A percentile compares a stretch with the other conserved stretches of the same genome.
Conservation (phyloP, 1,140 invertebrate genomes). For the Dryas iulia region DNA sequence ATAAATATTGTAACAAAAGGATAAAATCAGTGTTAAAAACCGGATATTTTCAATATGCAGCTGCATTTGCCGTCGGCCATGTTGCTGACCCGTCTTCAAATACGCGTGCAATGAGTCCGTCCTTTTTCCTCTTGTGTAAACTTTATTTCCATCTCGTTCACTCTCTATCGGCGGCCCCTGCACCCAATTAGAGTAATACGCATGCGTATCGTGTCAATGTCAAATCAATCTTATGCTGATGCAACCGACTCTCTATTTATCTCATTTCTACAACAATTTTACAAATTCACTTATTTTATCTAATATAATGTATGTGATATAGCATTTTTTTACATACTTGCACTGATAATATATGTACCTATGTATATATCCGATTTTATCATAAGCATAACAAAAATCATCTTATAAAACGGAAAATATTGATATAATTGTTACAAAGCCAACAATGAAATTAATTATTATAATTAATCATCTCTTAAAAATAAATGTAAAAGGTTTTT, state of each 20-base stretch:
- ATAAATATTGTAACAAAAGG: neutral
- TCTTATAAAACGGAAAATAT: no score
- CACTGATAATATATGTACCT: no score
- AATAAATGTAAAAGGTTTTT: no score
- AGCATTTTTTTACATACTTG: no score
- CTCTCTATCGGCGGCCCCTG: conserved; percentile 37
- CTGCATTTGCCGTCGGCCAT: conserved; percentile 69
- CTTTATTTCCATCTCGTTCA: conserved; percentile 41
- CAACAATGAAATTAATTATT: no score
- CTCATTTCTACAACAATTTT: neutral
- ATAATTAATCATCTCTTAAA: no score
- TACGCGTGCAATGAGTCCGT: conserved; percentile 40
- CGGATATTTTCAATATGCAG: conserved; percentile 43
- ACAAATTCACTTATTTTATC: no score
- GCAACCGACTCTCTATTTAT: conserved; percentile 46
- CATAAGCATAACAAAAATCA: no score
- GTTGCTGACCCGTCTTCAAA: conserved; percentile 52
- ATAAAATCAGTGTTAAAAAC: neutral
- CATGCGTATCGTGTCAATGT: conserved; percentile 76
- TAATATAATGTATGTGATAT: no score
- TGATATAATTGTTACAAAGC: no score
- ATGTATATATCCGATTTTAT: no score
- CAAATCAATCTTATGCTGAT: conserved; percentile 78
- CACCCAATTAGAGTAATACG: conserved; percentile 72
- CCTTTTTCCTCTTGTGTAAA: conserved; percentile 37